Evolutionary conservation across 2,113 vertebrate genomes (phyloP).

Genomic region (Hemibagrus wyckioides): DNA sequence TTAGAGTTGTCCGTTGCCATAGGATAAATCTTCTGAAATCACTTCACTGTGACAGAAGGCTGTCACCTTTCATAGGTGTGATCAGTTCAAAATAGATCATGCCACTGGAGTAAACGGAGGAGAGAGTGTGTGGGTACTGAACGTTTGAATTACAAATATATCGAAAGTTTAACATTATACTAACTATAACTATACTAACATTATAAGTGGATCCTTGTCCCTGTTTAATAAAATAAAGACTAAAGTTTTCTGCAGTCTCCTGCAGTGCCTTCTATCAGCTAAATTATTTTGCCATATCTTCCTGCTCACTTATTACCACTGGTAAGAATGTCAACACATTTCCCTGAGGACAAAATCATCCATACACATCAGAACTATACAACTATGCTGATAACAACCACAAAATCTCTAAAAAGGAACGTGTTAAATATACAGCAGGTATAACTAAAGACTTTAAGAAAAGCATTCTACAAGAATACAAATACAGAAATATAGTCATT

Average conservation of each 20-base stretch:
- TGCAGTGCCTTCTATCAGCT: neutral
- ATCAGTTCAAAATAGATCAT: neutral
- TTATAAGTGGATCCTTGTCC: neutral
- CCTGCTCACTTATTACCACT: neutral
- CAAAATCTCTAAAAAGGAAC: neutral
- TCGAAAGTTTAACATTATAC: neutral
- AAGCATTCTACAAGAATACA: neutral
- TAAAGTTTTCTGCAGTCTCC: neutral
- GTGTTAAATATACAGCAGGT: neutral
- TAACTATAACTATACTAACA: too few relatives aligned
- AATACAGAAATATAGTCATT: neutral
- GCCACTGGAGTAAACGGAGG: neutral
- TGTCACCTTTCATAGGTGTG: neutral
- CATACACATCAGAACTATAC: neutral
- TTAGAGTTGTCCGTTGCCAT: neutral
- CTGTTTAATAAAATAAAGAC: neutral
- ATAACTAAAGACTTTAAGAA: neutral
- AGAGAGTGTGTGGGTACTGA: neutral
- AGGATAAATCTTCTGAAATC: neutral
- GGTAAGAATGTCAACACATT: neutral
- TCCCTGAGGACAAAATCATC: neutral
- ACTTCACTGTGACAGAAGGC: constrained; percentile 5
- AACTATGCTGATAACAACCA: neutral
- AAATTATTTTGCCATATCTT: neutral
- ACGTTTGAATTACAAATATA: neutral